Conservation (phyloP, 2,113 vertebrate genomes). For the Picathartes gymnocephalus region DNA sequence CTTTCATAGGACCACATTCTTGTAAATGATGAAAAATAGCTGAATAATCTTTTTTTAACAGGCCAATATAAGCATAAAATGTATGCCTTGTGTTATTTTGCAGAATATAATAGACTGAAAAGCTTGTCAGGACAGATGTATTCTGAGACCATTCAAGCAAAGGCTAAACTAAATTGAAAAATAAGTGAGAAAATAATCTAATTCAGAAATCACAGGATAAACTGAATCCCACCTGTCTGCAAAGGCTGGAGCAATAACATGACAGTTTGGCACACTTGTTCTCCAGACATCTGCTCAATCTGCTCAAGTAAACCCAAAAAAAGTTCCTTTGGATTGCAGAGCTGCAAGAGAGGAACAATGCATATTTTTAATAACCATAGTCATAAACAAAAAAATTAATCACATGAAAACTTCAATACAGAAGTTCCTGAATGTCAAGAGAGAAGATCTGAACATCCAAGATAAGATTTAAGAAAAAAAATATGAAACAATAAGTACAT, state of each 20-base stretch:
- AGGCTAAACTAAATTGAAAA: neutral
- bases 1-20: neutral
- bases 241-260: conserved; percentile 85
- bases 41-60: neutral
- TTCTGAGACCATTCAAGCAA: neutral
- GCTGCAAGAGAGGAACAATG: conserved; percentile 67
- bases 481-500: neutral
- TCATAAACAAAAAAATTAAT: neutral
- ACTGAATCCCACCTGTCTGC: conserved; percentile 81
- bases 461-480: neutral
- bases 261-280: conserved; percentile 78
- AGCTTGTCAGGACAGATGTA: neutral
- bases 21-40: neutral
- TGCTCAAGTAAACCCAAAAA: conserved; percentile 92
- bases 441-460: neutral
- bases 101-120: neutral
- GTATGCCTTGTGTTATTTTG: neutral
- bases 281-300: conserved; percentile 85
- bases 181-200: neutral
- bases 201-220: neutral
- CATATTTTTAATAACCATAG: neutral
- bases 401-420: neutral
- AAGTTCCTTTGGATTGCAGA: conserved; percentile 92
- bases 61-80: neutral
- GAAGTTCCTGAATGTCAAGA: neutral